Evolutionary conservation across 2,888 invertebrate species (phyloP), one percentile per base, ranked within the genome.

Genomic region (Sicus ferrugineus): DNA sequence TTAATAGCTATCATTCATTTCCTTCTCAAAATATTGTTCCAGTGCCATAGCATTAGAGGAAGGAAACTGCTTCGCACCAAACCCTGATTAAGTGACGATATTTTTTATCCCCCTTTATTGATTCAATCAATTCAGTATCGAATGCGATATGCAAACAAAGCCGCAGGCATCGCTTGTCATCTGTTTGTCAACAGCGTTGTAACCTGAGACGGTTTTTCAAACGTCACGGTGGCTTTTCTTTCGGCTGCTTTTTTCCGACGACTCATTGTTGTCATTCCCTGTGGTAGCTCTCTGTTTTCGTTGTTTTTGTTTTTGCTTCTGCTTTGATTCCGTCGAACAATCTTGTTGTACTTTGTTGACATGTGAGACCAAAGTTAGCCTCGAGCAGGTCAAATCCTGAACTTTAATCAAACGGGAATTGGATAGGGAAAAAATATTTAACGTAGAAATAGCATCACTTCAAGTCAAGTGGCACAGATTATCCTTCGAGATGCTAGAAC

Each of bases 81-180:
- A 42, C 42, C n/a, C 42, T n/a, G 42, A 42, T 42, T 42, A 42
- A 42, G 42, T 9, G 42, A 9, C n/a, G 42, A 42, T 38, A 11
- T 21, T 42, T 64, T 58, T 48, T 68, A 67, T 70, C 58, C 58
- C 64, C 59, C 61, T 75, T 75, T 78, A 78, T 78, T 79, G 78
- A 78, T 77, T 77, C 75, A 78, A 77, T 79, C 77, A 78, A 78
- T 77, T 46, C 46, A 62, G 73, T 76, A 77, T 76, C 75, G 75
- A 75, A 77, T 74, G 75, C 76, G 75, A 73, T 76, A 76, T 77
- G 77, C 76, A 79, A 79, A 79, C 75, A 79, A 74, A 77, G 74
- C 76, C 76, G 72, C 70, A 70, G 73, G 76, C 75, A 73, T 69
- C 70, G 68, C 70, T 73, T 70, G 71, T 69, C 71, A 70, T 69